Percentiles rank a stretch among this genome's conserved stretches.
Evolutionary conservation across 2,888 invertebrate species (phyloP).

Genomic region (Syrphus vitripennis): DNA sequence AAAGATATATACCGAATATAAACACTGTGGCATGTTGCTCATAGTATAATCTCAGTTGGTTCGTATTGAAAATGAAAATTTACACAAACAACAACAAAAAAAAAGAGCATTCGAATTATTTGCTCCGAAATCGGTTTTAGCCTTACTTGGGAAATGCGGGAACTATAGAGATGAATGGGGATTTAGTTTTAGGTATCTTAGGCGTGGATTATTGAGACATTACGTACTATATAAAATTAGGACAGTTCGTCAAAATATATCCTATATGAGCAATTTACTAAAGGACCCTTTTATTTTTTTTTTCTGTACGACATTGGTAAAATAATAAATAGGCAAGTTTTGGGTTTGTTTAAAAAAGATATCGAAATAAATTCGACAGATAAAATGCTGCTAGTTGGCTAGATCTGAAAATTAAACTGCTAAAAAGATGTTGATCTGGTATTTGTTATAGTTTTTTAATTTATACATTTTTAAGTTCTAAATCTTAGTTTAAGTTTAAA

Average conservation of each 20-base stretch:
- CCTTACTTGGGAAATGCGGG: constrained; percentile 21
- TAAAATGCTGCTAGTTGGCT: too few relatives aligned
- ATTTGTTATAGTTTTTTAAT: too few relatives aligned
- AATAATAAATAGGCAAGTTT: neutral
- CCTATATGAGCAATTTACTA: neutral
- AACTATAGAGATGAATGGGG: constrained; percentile 38
- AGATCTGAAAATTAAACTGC: too few relatives aligned
- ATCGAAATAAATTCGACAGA: too few relatives aligned
- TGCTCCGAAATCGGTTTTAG: constrained; percentile 25
- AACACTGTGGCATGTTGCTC: neutral
- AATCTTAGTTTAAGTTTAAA: too few relatives aligned
- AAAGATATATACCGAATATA: constrained; percentile 54
- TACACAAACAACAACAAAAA: neutral
- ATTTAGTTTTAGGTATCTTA: constrained; percentile 27
- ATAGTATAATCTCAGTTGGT: neutral
- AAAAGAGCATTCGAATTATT: constrained; percentile 29
- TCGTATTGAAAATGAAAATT: constrained; percentile 35
- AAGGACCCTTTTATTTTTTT: neutral
- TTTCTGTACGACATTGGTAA: too few relatives aligned
- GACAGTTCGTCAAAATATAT: neutral
- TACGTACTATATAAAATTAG: neutral
- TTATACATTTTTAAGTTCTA: too few relatives aligned
- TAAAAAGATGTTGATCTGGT: too few relatives aligned
- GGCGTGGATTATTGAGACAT: constrained; percentile 43
- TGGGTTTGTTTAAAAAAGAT: neutral